These are phyloP conservation scores for Dromiciops gliroides DNA, from an alignment of 2,113 vertebrate genomes.

Conservation along the genomic window DNA sequence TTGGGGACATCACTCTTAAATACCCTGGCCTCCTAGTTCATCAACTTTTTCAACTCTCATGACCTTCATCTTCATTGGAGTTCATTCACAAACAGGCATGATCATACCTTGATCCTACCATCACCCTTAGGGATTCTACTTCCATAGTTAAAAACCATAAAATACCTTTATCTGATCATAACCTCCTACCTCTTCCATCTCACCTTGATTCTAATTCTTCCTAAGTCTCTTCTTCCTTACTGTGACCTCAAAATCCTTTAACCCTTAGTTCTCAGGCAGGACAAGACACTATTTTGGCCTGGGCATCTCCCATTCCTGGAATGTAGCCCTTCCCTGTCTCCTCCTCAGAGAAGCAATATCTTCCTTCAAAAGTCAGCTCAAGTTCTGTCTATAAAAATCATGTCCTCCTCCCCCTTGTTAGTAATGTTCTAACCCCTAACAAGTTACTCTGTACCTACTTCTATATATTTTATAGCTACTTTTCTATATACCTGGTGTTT, in stretches of 20 bases:
- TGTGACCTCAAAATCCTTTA: too few species aligned
- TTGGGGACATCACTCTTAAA: too few species aligned
- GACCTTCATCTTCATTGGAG: background rate
- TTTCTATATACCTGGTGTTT: background rate
- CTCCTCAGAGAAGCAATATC: background rate
- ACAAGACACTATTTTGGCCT: background rate
- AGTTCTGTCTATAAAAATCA: background rate
- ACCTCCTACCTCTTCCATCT: background rate
- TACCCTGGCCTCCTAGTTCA: background rate
- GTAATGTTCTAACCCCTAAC: background rate
- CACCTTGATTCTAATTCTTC: background rate
- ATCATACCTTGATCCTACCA: background rate
- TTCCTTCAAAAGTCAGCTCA: background rate
- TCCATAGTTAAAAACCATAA: background rate
- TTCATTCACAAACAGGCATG: background rate
- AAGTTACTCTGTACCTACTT: too few species aligned
- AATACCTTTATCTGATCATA: background rate
- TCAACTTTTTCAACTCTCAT: background rate
- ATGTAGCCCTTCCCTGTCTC: background rate
- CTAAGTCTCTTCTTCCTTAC: background rate
- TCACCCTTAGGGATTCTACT: background rate
- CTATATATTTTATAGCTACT: background rate
- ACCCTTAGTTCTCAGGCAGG: too few species aligned
- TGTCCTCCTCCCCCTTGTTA: background rate
- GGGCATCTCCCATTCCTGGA: background rate